phyloP scores from a whole-genome alignment of 2,113 vertebrate genomes.

The Pagrus major region DNA sequence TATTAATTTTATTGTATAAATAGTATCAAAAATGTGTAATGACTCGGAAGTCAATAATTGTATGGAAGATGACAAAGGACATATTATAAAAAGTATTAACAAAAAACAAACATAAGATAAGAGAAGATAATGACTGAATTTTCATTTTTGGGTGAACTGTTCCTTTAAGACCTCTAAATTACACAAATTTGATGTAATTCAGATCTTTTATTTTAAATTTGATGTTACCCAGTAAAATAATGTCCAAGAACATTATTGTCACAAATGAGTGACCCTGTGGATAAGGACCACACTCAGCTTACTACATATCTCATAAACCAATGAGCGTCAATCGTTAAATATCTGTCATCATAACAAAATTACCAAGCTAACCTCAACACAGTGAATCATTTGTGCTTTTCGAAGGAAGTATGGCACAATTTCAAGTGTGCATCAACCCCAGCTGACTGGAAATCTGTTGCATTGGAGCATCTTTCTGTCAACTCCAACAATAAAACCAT shows the following conservation, averaged over 20 bases:
- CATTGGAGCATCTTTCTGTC: background rate
- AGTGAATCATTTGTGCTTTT: background rate
- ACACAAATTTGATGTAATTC: background rate
- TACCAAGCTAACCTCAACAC: background rate
- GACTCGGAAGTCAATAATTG: too few species aligned
- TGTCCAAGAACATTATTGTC: background rate
- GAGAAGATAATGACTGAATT: too few species aligned
- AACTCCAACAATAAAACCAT: background rate
- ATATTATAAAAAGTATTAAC: too few species aligned
- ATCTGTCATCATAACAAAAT: background rate
- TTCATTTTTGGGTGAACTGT: too few species aligned
- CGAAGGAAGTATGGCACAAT: background rate
- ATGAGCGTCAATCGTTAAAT: background rate
- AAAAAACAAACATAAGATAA: too few species aligned
- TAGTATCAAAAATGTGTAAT: too few species aligned
- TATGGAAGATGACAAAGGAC: too few species aligned
- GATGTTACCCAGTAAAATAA: background rate
- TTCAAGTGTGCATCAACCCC: background rate
- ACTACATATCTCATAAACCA: background rate
- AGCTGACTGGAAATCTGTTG: background rate
- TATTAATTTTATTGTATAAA: too few species aligned
- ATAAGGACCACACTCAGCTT: background rate
- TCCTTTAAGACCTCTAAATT: background rate
- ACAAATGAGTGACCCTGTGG: background rate
- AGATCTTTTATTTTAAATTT: background rate